Conservation (phyloP, 1,140 invertebrate species). For the Platorchestia sp. region DNA sequence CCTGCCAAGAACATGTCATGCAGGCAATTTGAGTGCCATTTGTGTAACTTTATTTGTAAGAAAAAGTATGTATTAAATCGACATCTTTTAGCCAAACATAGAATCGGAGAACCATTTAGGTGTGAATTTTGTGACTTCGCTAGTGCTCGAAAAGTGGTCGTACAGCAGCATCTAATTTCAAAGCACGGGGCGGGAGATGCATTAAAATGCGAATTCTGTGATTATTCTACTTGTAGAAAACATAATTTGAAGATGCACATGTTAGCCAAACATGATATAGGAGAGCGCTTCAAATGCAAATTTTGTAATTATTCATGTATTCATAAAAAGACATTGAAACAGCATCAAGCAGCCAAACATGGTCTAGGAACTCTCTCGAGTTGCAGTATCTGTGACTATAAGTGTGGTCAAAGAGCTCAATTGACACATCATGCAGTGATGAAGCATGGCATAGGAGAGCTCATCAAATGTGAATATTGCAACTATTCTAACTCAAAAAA, state of each 20-base stretch:
- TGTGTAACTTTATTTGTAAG: background rate
- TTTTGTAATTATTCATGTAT: background rate
- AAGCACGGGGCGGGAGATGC: background rate
- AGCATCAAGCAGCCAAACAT: background rate
- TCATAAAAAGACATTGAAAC: background rate
- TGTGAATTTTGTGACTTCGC: background rate
- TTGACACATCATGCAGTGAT: background rate
- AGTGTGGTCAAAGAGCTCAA: background rate
- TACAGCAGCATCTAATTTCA: background rate
- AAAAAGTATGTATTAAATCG: background rate
- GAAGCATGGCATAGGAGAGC: background rate
- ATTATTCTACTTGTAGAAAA: background rate
- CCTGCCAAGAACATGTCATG: background rate
- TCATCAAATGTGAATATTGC: background rate
- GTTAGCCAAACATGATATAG: background rate
- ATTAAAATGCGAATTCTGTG: background rate
- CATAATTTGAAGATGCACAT: background rate
- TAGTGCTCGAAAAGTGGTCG: background rate
- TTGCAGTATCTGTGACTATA: background rate
- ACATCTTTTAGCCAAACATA: background rate
- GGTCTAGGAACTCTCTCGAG: background rate
- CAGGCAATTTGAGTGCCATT: background rate
- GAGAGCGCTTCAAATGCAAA: background rate
- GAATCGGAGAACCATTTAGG: background rate
- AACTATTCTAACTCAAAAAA: background rate